Conservation (phyloP, 2,888 invertebrate genomes). For the Xanthorhoe spadicearia region DNA sequence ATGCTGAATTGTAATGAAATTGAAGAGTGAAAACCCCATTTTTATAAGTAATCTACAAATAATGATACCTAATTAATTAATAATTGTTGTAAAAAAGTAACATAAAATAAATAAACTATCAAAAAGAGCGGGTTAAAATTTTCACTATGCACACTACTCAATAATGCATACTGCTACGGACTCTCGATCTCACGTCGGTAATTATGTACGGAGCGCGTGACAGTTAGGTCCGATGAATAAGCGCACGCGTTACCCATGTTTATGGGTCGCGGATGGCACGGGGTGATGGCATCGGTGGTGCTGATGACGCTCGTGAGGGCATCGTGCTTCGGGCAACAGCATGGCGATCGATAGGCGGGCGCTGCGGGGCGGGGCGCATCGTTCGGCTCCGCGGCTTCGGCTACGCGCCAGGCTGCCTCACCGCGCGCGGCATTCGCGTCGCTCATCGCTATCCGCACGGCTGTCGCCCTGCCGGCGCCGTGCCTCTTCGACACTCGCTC, state of each 20-base stretch:
- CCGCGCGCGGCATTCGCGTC: slow-evolving; percentile 22
- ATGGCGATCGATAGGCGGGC: slow-evolving; percentile 74
- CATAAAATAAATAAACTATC: not conserved
- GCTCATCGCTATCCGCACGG: slow-evolving; percentile 54
- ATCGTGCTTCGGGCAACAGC: slow-evolving; percentile 47
- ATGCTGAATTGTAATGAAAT: too few relatives aligned
- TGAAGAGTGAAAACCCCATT: too few relatives aligned
- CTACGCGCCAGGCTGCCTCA: slow-evolving; percentile 4
- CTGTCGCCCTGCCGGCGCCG: slow-evolving; percentile 32
- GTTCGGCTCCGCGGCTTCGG: slow-evolving; percentile 9
- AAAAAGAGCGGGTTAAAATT: not conserved
- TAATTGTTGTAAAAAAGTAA: too few relatives aligned
- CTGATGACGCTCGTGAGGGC: slow-evolving; percentile 24
- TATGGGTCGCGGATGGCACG: slow-evolving; percentile 20
- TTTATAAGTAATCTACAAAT: too few relatives aligned
- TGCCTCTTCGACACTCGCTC: slow-evolving; percentile 36
- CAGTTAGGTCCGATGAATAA: slow-evolving; percentile 8
- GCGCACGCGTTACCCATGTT: slow-evolving; percentile 16
- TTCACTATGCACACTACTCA: not conserved
- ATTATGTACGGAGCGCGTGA: not conserved
- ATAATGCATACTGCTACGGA: slow-evolving; percentile 4
- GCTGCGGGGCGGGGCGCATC: slow-evolving; percentile 71
- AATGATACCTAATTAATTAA: too few relatives aligned
- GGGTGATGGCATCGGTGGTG: slow-evolving; percentile 15
- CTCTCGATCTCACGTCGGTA: slow-evolving; percentile 5